Evolutionary conservation across 1,140 invertebrate genomes (phyloP).

Genomic region (Neelides sp.): DNA sequence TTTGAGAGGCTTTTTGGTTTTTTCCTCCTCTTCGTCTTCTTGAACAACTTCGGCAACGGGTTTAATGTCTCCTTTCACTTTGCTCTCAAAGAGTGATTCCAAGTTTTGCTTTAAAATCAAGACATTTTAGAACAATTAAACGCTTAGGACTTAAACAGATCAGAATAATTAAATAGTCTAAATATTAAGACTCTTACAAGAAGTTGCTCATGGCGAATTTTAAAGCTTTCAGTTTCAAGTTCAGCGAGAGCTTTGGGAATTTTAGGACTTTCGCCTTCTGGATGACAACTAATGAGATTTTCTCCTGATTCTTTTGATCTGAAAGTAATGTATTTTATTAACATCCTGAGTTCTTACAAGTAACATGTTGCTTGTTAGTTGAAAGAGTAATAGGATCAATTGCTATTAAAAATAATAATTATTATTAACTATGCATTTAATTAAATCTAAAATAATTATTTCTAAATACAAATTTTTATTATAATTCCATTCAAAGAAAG

Average conservation of each 20-base stretch:
- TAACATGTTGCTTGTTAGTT: too few relatives aligned
- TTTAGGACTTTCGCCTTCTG: slow-evolving; percentile 52
- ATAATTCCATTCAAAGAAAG: neutral
- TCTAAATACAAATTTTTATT: too few relatives aligned
- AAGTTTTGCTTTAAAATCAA: slow-evolving; percentile 24
- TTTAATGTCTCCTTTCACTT: slow-evolving; percentile 28
- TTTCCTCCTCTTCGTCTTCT: slow-evolving; percentile 31
- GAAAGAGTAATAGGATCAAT: too few relatives aligned
- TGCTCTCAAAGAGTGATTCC: slow-evolving; percentile 27
- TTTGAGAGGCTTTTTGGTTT: slow-evolving; percentile 29
- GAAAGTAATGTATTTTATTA: too few relatives aligned
- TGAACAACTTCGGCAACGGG: slow-evolving; percentile 16
- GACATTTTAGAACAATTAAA: neutral
- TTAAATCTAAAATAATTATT: too few relatives aligned
- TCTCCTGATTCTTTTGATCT: slow-evolving; percentile 63
- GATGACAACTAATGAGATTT: slow-evolving; percentile 65
- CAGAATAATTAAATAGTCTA: neutral
- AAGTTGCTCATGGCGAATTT: slow-evolving; percentile 47
- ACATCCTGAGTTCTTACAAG: too few relatives aligned
- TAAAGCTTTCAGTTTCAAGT: slow-evolving; percentile 57
- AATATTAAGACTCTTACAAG: slow-evolving; percentile 11
- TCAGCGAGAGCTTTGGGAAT: slow-evolving; percentile 59
- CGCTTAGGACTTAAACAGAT: neutral
- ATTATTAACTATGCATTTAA: neutral
- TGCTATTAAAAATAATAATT: too few relatives aligned